Percentiles rank a stretch among this genome's conserved stretches.
Conservation (phyloP, 1,140 invertebrate genomes). For the Lordiphosa stackelbergi region DNA sequence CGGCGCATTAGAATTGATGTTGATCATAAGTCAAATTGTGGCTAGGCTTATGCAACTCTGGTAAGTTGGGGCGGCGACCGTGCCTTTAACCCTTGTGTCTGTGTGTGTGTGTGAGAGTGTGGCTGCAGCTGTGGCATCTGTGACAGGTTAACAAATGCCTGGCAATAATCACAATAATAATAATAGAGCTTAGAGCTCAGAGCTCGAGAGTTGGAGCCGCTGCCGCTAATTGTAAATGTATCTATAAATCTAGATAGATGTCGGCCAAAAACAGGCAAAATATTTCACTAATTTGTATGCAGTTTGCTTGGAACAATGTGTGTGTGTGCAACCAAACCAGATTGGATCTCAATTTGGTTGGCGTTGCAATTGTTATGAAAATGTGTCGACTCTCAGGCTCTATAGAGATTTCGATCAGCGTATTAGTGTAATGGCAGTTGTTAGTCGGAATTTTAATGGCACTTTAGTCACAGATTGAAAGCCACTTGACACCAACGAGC, state of each 20-base stretch:
- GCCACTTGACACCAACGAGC: constrained; percentile 22
- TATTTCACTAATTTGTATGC: constrained; percentile 76
- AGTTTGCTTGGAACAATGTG: constrained; percentile 64
- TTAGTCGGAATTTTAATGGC: constrained; percentile 72
- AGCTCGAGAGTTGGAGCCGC: constrained; percentile 12
- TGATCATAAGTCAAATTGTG: constrained; percentile 74
- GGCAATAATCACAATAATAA: constrained; percentile 23
- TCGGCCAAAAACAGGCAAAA: constrained; percentile 75
- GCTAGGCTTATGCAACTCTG: constrained; percentile 53
- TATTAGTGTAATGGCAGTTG: constrained; percentile 74
- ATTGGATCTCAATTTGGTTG: constrained; percentile 74
- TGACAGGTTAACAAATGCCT: constrained; percentile 59
- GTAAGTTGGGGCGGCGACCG: constrained; percentile 1
- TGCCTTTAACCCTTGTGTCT: constrained; percentile 63
- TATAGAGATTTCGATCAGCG: constrained; percentile 63
- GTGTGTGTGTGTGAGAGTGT: constrained; percentile 18
- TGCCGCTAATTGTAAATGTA: constrained; percentile 69
- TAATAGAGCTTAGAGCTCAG: constrained; percentile 22
- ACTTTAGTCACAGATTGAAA: constrained; percentile 48
- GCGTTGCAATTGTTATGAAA: constrained; percentile 73
- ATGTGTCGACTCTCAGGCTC: constrained; percentile 51
- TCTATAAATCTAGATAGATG: constrained; percentile 75
- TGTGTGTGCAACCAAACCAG: constrained; percentile 59
- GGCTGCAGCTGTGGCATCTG: constrained; percentile 19
- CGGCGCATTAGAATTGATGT: constrained; percentile 71